These are phyloP conservation scores for Steinernema khuongi DNA, from an alignment of 1,140 invertebrate genomes.

Conservation along the genomic window DNA sequence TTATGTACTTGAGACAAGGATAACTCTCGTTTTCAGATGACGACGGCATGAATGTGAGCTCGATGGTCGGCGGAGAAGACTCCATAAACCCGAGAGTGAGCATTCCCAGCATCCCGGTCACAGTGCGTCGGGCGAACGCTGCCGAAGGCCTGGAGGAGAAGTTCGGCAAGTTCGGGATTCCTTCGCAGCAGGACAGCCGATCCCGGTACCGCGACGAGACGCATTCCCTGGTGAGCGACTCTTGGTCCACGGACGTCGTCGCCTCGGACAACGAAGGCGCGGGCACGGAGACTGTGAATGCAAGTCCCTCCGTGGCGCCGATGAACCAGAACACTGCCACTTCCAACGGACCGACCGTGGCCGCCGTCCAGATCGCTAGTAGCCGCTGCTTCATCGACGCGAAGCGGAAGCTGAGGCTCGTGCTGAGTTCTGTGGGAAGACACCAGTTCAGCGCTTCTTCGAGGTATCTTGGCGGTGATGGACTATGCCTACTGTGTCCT, in stretches of 20 bases:
- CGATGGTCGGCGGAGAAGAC: conserved; percentile 25
- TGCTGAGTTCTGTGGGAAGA: conserved; percentile 70
- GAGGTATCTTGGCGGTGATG: neutral
- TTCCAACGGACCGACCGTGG: too few species aligned
- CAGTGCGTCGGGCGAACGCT: conserved; percentile 66
- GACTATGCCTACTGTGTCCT: neutral
- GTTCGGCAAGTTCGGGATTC: conserved; percentile 95
- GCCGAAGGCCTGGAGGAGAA: conserved; percentile 85
- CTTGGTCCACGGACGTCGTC: conserved; percentile 92
- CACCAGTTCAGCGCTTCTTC: conserved; percentile 22
- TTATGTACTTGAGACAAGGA: too few species aligned
- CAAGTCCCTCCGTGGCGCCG: conserved; percentile 60
- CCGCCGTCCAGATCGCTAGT: conserved; percentile 62
- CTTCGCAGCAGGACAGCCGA: conserved; percentile 39
- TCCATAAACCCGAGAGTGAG: neutral
- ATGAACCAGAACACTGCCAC: neutral
- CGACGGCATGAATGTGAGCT: conserved; percentile 28
- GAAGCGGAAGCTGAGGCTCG: conserved; percentile 82
- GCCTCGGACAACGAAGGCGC: conserved; percentile 79
- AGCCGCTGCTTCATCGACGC: conserved; percentile 73
- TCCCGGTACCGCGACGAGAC: conserved; percentile 47
- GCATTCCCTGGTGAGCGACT: conserved; percentile 66
- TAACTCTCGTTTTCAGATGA: conserved; percentile 25
- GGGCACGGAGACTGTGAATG: conserved; percentile 63
- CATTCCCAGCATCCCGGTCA: conserved; percentile 61